Evolutionary conservation across 2,888 invertebrate genomes (phyloP), one percentile per base, ranked within the genome.

Genomic region (Ephialtes manifestator): DNA sequence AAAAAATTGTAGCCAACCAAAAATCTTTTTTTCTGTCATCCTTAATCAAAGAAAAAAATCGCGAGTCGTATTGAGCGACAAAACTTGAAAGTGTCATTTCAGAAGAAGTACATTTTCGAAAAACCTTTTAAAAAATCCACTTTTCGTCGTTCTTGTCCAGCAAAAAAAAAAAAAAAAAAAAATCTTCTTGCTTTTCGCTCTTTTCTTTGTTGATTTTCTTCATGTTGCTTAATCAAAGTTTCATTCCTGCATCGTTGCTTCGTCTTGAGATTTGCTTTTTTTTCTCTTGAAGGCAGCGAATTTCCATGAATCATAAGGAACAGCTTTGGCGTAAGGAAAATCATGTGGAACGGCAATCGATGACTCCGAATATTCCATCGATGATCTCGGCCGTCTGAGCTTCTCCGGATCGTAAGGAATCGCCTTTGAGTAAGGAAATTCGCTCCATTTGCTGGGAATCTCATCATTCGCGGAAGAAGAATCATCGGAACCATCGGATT

Each of bases 331-430:
- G 53, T 75, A 86, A 43, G 80, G 74, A 39, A 82, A 84, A 67
- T 84, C 39, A 1, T 0, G 78, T 0, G 68, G 68, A 58, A 51
- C 28, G 1, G 31, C 8, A 3, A 43, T 4, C 39, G 55, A 8
- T 4, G 70, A 24, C 2, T 58, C 18, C 0, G 18, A 31, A 35
- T 68, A 28, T 68, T 51, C 28, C 15, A 51, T 58, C 60, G 31
- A 11, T 13, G 72, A 79, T 11, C 83, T 76, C 24, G 46, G 58
- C 48, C 24, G 60, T 68, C 60, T 24, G 20, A 84, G 79, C 24
- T 86, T 86, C 48, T 82, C 65, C 28, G 83, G 79, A n/a, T 86
- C 80, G 55, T 80, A 87, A 0, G 85, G 83, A 70, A 86, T 87
- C 10, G 83, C 85, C 58, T 70, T 84, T 3, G 83, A 70, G 63